phyloP scores from a whole-genome alignment of 2,113 vertebrate species.

The Actenoides lindsayi region DNA sequence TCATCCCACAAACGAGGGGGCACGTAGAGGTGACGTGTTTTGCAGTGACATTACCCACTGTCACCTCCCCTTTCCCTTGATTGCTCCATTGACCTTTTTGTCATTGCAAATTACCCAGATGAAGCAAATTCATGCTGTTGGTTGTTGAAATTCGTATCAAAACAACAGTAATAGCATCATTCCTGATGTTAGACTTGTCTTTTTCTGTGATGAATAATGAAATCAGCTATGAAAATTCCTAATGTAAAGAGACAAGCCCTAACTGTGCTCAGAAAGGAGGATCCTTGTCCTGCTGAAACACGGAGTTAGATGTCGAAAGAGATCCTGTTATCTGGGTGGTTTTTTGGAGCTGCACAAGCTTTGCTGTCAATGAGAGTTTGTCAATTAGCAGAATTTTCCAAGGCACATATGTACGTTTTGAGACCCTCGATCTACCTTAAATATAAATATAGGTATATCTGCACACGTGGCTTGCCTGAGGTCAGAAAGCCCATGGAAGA shows the following conservation, averaged over 20 bases:
- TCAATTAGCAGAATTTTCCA: background rate
- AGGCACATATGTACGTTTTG: background rate
- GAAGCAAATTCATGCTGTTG: background rate
- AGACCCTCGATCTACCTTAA: background rate
- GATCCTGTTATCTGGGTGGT: background rate
- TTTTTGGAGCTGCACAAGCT: background rate
- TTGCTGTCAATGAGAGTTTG: background rate
- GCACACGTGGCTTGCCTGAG: background rate
- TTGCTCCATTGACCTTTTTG: constrained; percentile 24
- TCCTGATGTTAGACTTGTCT: background rate
- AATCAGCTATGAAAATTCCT: background rate
- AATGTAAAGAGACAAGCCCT: background rate
- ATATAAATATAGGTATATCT: rapidly evolving
- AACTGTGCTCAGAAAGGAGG: background rate
- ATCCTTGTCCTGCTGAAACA: background rate
- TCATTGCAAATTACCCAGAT: background rate
- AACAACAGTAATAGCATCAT: background rate
- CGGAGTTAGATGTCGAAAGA: background rate
- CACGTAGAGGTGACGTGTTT: background rate
- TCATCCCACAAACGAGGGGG: background rate
- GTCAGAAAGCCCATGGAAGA: background rate
- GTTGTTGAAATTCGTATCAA: background rate
- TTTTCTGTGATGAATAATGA: background rate
- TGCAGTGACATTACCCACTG: background rate
- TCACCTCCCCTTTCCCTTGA: background rate